Evolutionary conservation across 2,888 invertebrate genomes (phyloP), one percentile per base, ranked within the genome.

Genomic region (Scaptomyza reducta): DNA sequence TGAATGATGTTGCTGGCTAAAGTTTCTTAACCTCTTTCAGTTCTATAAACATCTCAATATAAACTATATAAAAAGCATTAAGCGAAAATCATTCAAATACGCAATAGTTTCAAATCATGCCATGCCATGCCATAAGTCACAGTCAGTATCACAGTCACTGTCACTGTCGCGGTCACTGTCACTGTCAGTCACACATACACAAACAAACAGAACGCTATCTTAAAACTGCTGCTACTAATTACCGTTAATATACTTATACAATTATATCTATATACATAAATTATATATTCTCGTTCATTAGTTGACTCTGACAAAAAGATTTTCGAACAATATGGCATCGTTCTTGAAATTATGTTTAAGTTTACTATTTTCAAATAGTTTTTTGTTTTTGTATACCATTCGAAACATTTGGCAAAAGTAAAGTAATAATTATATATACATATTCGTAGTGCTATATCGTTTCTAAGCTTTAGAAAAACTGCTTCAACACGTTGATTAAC

Each of bases 201-300:
- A 51, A 29, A 61, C 46, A 70, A 42, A 56, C 33, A 56, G 46
- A 73, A 10, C 46, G 53, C 70, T 65, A 45, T 70, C 44, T 31
- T 27, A 58, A 62, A 62, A 60, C 61, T 69, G 58, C 51, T 67
- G 58, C 35, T 50, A n/a, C 57, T 47, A 40, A 54, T 31, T 35
- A 55, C 46, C 50, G 54, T 62, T 40, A 61, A 57, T 64, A 57
- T 64, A 64, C 49, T 61, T 49, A 46, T 49, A 62, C 33, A 59
- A 41, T 49, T 50, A 54, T 50, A 44, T 51, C 29, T 29, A 51
- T 57, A 58, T 50, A 45, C 33, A 50, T 53, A 50, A 53, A 61
- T 53, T 53, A 62, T 56, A 60, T 58, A 69, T 47, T 59, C 61
- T 61, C 54, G 65, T 58, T 71, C 57, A 69, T 65, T 71, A 70